Percentiles rank a stretch among this genome's conserved stretches.
These are phyloP conservation scores for Apodemia mormo DNA, from an alignment of 2,888 invertebrate genomes.

Conservation along the genomic window DNA sequence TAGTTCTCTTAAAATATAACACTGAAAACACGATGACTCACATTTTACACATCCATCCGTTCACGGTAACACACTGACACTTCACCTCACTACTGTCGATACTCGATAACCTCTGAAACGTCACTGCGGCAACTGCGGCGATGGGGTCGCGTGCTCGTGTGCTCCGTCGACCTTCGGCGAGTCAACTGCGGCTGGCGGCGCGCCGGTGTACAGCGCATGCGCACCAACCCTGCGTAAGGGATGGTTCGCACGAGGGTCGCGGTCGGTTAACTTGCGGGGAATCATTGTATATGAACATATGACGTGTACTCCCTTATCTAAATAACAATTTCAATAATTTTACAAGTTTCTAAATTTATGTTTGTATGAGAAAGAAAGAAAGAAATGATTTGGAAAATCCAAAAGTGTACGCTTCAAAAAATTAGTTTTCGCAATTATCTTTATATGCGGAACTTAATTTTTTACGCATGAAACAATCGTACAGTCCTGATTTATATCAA, in stretches of 20 bases:
- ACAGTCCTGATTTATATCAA: too few species aligned
- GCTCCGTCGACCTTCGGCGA: constrained; percentile 41
- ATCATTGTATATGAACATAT: not conserved
- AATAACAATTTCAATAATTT: too few species aligned
- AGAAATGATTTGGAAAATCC: too few species aligned
- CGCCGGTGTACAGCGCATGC: constrained; percentile 59
- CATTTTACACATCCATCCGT: constrained; percentile 29
- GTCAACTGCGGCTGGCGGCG: constrained; percentile 65
- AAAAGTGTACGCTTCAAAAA: too few species aligned
- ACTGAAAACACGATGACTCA: constrained; percentile 14
- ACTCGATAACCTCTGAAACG: constrained; percentile 43
- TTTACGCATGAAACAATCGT: too few species aligned
- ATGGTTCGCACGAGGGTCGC: constrained; percentile 48
- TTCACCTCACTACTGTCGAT: constrained; percentile 32
- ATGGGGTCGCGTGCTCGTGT: constrained; percentile 35
- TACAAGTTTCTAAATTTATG: too few species aligned
- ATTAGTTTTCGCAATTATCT: too few species aligned
- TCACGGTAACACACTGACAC: constrained; percentile 28
- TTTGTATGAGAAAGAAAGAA: too few species aligned
- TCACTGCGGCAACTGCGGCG: constrained; percentile 56
- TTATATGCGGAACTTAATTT: too few species aligned
- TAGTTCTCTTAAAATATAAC: not conserved
- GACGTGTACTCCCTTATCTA: not conserved
- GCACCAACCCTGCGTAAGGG: constrained; percentile 48
- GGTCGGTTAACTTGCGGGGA: constrained; percentile 3